Conservation (phyloP, 2,113 vertebrate species). For the Pseudopodoces humilis region DNA sequence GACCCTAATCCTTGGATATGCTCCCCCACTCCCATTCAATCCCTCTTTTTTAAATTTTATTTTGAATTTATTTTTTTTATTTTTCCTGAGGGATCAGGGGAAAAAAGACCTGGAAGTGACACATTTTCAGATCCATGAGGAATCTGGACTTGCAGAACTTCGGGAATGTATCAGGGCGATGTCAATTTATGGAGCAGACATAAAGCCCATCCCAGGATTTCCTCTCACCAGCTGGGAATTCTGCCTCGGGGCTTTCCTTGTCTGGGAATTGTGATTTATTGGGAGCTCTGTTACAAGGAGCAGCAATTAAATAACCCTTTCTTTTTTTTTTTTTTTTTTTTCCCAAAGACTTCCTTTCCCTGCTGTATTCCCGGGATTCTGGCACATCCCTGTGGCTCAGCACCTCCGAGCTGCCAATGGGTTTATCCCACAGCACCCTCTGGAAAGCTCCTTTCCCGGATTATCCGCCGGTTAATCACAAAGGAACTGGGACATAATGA, state of each 20-base stretch:
- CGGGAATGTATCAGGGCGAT: background rate
- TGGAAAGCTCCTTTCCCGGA: background rate
- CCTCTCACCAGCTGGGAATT: background rate
- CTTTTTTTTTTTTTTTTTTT: background rate
- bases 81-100: background rate
- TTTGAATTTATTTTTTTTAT: no score
- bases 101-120: background rate
- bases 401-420: rapidly evolving
- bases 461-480: background rate
- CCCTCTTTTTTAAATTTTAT: no score
- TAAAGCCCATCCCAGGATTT: background rate
- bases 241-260: background rate
- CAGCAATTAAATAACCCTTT: background rate
- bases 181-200: background rate
- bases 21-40: rapidly evolving
- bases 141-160: background rate
- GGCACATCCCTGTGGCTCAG: background rate
- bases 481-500: background rate
- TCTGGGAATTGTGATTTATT: background rate
- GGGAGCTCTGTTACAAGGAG: background rate
- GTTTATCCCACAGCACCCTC: background rate
- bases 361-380: background rate
- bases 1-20: background rate
- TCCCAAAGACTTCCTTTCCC: background rate
- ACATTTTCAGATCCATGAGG: background rate